Base-by-base conservation (phyloP, 2,797 vertebrate species). In the Chaenodraco wilsoni region DNA sequence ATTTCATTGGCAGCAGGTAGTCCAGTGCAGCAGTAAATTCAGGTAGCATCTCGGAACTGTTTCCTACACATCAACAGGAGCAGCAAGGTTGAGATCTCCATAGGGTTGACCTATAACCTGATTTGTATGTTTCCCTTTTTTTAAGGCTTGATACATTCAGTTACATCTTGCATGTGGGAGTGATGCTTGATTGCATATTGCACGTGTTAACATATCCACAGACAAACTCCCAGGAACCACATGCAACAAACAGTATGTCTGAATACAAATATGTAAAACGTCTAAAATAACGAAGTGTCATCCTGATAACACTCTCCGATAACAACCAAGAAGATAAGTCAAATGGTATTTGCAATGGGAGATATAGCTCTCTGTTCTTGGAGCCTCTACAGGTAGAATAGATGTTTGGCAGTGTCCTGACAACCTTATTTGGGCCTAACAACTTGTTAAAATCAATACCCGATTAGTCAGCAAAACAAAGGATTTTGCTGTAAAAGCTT, bases 401-500 rank as follows among this genome's bases (percentile, higher is more conserved):
- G 84, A 67, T 88, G 87, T 85, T 87, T 84, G 84, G 72, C 89
- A 88, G 82, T 56, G 69, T 75, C 79, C 85, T 79, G 83, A 86
- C 80, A 89, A 84, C 83, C 82, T 91, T 84, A 92, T 92, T 91
- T 90, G 85, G 71, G 81, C 84, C 85, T 88, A 83, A 91, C 86
- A 90, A 89, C 92, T 83, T 86, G 82, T 84, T 83, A 72, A 74
- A 90, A 93, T 95, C 94, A 85, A 95, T 95, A 92, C 19, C 54
- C 66, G 92, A 94, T 95, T 94, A 94, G 88, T 91, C 88, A 93
- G 92, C 90, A 94, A 93, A 93, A 93, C 91, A 92, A 94, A 89
- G 86, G 90, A 90, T 91, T 91, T 87, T 82, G 90, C 91, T 93
- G 91, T 89, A 92, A 92, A 93, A 92, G 91, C 88, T 78, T 17